Evolutionary conservation across 2,888 invertebrate species (phyloP).

Genomic region (Scaeva pyrastri): DNA sequence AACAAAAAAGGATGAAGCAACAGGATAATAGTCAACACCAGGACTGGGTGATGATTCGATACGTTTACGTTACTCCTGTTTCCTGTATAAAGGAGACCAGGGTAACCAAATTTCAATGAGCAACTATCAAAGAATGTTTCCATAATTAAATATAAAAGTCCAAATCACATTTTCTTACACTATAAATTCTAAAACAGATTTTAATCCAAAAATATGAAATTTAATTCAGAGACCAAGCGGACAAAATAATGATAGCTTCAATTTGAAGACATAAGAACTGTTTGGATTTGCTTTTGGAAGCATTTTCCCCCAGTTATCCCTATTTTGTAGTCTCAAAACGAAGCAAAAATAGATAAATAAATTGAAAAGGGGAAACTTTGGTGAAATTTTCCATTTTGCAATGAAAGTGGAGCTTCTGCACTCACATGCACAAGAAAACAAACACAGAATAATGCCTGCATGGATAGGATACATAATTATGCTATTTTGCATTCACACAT

Average conservation of each 20-base stretch:
- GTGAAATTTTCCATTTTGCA: conserved; percentile 24
- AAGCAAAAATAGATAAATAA: background rate
- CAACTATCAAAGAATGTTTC: too few species aligned
- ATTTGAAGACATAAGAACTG: too few species aligned
- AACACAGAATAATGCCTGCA: conserved; percentile 51
- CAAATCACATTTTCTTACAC: too few species aligned
- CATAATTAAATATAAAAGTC: too few species aligned
- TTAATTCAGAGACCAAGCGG: too few species aligned
- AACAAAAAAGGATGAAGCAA: conserved; percentile 51
- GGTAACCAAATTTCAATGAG: too few species aligned
- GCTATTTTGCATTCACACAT: conserved; percentile 7
- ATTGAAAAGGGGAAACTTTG: background rate
- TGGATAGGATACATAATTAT: conserved; percentile 37
- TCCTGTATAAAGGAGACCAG: background rate
- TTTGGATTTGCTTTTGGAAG: too few species aligned
- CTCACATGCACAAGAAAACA: conserved; percentile 46
- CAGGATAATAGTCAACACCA: conserved; percentile 66
- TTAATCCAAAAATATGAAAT: too few species aligned
- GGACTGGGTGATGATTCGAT: conserved; percentile 26
- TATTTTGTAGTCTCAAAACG: too few species aligned
- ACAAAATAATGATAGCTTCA: too few species aligned
- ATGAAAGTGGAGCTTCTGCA: conserved; percentile 16
- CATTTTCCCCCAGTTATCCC: too few species aligned
- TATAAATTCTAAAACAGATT: too few species aligned
- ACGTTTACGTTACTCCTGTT: conserved; percentile 31